Evolutionary conservation across 2,888 invertebrate genomes (phyloP).

Genomic region (Phania funesta): DNA sequence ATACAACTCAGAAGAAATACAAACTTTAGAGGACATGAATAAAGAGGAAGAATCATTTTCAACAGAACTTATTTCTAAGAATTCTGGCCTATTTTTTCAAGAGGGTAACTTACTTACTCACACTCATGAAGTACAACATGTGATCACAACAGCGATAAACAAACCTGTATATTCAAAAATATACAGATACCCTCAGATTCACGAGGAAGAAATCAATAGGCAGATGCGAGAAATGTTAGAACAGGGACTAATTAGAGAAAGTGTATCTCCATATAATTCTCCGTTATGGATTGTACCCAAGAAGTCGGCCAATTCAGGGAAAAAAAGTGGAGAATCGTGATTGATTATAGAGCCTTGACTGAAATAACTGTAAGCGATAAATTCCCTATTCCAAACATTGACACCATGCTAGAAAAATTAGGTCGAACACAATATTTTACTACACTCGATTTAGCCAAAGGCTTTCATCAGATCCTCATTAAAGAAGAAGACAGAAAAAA

Average conservation of each 20-base stretch:
- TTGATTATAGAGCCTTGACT: conserved; percentile 1
- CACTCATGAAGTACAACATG: neutral
- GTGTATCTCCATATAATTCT: conserved; percentile 41
- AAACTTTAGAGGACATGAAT: too few species aligned
- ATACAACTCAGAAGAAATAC: too few species aligned
- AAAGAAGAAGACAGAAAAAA: neutral
- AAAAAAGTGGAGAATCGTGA: conserved; percentile 34
- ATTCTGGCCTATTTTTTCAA: neutral
- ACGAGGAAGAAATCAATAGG: too few species aligned
- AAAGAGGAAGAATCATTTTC: too few species aligned
- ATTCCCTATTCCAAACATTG: conserved; percentile 69
- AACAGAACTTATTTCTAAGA: too few species aligned
- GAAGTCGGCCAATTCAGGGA: conserved; percentile 21
- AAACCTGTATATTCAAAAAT: conserved; percentile 15
- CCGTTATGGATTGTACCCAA: conserved; percentile 36
- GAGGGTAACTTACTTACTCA: neutral
- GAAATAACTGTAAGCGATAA: conserved; percentile 19
- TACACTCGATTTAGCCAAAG: conserved; percentile 10
- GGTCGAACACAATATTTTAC: conserved; percentile 63
- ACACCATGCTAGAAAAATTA: conserved; percentile 69
- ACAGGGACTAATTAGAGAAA: conserved; percentile 27
- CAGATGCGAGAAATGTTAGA: conserved; percentile 22
- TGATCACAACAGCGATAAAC: neutral
- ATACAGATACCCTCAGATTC: conserved; percentile 12
- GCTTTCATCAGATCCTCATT: conserved; percentile 22